Base-by-base conservation (phyloP, 2,888 invertebrate genomes). In the Cyclophora albipunctata region DNA sequence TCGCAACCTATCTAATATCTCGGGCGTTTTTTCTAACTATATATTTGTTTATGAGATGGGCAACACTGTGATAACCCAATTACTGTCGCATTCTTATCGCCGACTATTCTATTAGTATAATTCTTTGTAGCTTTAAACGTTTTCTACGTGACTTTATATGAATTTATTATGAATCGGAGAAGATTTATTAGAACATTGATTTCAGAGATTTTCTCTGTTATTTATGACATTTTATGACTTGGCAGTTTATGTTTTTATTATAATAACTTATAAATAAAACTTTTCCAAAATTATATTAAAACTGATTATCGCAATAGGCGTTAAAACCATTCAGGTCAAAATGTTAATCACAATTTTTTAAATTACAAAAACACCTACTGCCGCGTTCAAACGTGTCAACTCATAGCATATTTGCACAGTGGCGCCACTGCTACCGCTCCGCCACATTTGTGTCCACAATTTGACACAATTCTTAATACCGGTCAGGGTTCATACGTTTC, bases 1-100 rank as follows among this genome's bases (percentile, higher is more conserved):
- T 20, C 20, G 20, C 20, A 20, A 20, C 20, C 20, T 20, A 20
- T 20, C 20, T 20, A 20, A 20, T 20, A 20, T 20, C 20, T 20
- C 20, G 20, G 20, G 20, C 2, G 20, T 20, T 20, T 20, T 20
- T 20, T 20, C 20, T 65, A 64, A 69, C 70, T 71, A 73, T 70
- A 67, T 73, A 74, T 77, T 76, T 78, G 74, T 74, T 75, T 76
- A 71, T 70, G 67, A 75, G 77, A 78, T 78, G 77, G 70, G 71
- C 71, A 73, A 67, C 64, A 60, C 64, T 58, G 53, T 71, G 84
- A 84, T 84, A 84, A 84, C 84, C 84, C 67, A 82, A 78, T 81
- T 82, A 69, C 54, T 50, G 20, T 20, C 51, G 52, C 45, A 52
- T 47, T 46, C 53, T 82, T 84, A 83, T 84, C 82, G 58, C 59